Evolutionary conservation across 2,888 invertebrate species (phyloP).

Genomic region (Trimorus sp.): DNA sequence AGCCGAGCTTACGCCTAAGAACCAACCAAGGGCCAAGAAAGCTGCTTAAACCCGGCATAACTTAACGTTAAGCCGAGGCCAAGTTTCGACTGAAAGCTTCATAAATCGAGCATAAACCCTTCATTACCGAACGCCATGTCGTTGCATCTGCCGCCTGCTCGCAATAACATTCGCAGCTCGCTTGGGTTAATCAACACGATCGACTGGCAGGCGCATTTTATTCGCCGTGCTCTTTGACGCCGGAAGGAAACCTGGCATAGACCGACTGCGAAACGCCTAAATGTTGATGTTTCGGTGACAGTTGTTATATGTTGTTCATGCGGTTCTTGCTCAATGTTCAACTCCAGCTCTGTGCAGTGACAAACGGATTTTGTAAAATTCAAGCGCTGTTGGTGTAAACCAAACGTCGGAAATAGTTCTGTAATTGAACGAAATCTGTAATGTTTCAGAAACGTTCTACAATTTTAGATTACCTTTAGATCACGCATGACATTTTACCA

Average conservation of each 20-base stretch:
- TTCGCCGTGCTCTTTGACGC: background rate
- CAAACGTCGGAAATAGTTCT: too few relatives aligned
- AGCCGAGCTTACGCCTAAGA: slow-evolving; percentile 55
- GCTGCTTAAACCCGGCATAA: slow-evolving; percentile 64
- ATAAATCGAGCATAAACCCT: slow-evolving; percentile 66
- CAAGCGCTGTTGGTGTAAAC: too few relatives aligned
- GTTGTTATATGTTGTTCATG: too few relatives aligned
- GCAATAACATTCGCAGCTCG: slow-evolving; percentile 58
- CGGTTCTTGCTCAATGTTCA: too few relatives aligned
- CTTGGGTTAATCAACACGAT: slow-evolving; percentile 26
- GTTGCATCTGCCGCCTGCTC: slow-evolving; percentile 50
- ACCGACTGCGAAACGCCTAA: background rate
- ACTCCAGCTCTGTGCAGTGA: too few relatives aligned
- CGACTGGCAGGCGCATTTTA: slow-evolving; percentile 16
- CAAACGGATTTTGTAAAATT: too few relatives aligned
- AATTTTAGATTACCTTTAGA: too few relatives aligned
- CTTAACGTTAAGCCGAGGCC: slow-evolving; percentile 63
- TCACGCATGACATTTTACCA: too few relatives aligned
- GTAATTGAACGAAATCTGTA: too few relatives aligned
- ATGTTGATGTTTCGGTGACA: too few relatives aligned
- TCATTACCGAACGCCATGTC: slow-evolving; percentile 58
- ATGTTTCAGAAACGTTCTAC: too few relatives aligned
- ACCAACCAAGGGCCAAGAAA: slow-evolving; percentile 60
- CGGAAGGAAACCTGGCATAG: background rate
- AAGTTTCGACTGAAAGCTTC: slow-evolving; percentile 64